Evolutionary conservation across 2,888 invertebrate species (phyloP), one percentile per base, ranked within the genome.

Genomic region (Strigamia transsilvanica): DNA sequence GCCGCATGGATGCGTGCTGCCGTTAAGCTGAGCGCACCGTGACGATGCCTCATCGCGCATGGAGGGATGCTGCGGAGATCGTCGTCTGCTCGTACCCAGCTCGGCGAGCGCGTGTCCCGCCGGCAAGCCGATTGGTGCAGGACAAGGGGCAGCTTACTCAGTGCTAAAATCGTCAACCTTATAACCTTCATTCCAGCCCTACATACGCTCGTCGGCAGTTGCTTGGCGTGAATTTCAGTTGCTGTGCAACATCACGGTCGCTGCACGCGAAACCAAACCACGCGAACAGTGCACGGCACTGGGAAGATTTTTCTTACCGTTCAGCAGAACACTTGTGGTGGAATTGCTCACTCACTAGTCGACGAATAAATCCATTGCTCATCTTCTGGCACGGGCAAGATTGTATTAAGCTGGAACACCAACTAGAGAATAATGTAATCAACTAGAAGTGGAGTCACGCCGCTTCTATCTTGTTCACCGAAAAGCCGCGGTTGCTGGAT

Each of bases 331-430:
- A 46, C 46, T 46, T 46, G 46, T 46, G 46, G 46, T 46, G 46
- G 46, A 46, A 46, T 46, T 6, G 46, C 46, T 46, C 46, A 46
- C 46, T 46, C 46, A 46, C 46, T 46, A 46, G 46, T 46, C 46
- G 46, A 46, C 46, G 46, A 46, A 46, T 46, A 46, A 46, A 46
- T 46, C 46, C 46, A 46, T 46, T 46, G 46, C 12, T 46, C 46
- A 46, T 46, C 46, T 46, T 46, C 46, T 46, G 46, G 46, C 46
- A 46, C 46, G 46, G 46, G 46, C 46, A 46, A 46, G 46, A 46
- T 46, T 46, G 46, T 46, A 15, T 46, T 46, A 15, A 46, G 15
- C 46, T 46, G 46, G 46, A 46, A 46, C 46, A 46, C 46, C 46
- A 46, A 46, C 46, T 46, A 10, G 46, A 15, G 15, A 46, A 15